These are phyloP conservation scores for Ataeniobius toweri DNA, from an alignment of 2,797 vertebrate species.

Conservation along the genomic window DNA sequence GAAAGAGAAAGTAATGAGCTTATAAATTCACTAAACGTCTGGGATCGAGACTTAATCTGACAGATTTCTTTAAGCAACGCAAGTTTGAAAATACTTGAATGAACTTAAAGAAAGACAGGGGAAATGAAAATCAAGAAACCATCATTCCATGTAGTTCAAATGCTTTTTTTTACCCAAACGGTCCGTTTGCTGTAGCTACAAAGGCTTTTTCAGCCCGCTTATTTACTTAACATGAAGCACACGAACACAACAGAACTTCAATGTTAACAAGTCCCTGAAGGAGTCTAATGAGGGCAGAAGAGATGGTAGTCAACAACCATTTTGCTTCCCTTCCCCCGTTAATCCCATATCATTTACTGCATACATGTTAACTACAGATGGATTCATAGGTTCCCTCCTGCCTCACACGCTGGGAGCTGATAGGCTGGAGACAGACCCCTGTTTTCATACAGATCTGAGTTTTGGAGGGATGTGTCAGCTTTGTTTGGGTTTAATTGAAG, in stretches of 20 bases:
- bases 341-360: slow-evolving; percentile 27
- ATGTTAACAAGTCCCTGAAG: background rate
- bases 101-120: background rate
- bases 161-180: background rate
- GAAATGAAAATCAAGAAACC: background rate
- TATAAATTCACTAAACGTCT: slow-evolving; percentile 34
- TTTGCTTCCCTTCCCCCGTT: slow-evolving; percentile 1
- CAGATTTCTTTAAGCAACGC: background rate
- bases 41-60: slow-evolving; percentile 4
- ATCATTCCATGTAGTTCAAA: background rate
- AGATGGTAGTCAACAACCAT: background rate
- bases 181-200: background rate
- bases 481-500: slow-evolving; percentile 34
- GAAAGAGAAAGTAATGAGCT: slow-evolving; percentile 43
- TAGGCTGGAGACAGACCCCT: slow-evolving; percentile 34
- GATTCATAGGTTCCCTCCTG: slow-evolving; percentile 8
- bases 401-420: slow-evolving; percentile 41
- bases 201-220: background rate
- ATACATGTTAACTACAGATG: slow-evolving; percentile 33
- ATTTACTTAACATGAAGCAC: background rate
- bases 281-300: background rate
- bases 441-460: slow-evolving; percentile 31
- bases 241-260: slow-evolving; percentile 3
- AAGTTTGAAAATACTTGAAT: background rate
- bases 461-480: slow-evolving; percentile 26